Evolutionary conservation across 2,888 invertebrate species (phyloP).

Genomic region (Zelleria hepariella): DNA sequence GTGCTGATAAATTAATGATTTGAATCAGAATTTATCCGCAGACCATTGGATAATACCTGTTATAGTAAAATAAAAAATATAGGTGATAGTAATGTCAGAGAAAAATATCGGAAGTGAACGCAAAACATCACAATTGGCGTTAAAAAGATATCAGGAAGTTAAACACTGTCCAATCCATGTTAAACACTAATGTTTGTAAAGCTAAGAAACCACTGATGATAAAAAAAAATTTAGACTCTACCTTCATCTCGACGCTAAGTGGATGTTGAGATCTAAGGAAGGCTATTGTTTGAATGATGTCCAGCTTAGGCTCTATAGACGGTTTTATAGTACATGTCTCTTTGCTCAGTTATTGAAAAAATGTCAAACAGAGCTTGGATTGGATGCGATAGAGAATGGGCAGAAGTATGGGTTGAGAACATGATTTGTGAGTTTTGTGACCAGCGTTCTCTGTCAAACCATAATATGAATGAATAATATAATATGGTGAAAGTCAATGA

Average conservation of each 20-base stretch:
- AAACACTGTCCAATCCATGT: not conserved
- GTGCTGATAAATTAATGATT: no score
- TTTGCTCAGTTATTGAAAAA: constrained; percentile 24
- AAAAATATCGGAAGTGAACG: no score
- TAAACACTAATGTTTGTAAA: not conserved
- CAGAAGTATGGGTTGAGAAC: not conserved
- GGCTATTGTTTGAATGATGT: constrained; percentile 33
- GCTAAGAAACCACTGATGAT: not conserved
- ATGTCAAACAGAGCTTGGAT: constrained; percentile 29
- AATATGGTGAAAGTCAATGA: no score
- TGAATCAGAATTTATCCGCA: no score
- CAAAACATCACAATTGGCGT: no score
- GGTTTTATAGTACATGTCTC: constrained; percentile 37
- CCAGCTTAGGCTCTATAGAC: constrained; percentile 4
- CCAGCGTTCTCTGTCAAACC: no score
- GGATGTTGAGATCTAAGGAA: constrained; percentile 40
- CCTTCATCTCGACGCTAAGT: constrained; percentile 44
- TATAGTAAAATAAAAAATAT: no score
- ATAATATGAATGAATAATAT: no score
- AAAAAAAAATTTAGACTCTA: constrained; percentile 17
- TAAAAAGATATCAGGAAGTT: no score
- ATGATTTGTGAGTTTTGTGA: not conserved
- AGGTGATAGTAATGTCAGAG: no score
- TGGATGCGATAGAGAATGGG: constrained; percentile 8
- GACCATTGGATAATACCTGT: no score